Evolutionary conservation across 2,888 invertebrate species (phyloP).

Genomic region (Lamellibrachia columna): DNA sequence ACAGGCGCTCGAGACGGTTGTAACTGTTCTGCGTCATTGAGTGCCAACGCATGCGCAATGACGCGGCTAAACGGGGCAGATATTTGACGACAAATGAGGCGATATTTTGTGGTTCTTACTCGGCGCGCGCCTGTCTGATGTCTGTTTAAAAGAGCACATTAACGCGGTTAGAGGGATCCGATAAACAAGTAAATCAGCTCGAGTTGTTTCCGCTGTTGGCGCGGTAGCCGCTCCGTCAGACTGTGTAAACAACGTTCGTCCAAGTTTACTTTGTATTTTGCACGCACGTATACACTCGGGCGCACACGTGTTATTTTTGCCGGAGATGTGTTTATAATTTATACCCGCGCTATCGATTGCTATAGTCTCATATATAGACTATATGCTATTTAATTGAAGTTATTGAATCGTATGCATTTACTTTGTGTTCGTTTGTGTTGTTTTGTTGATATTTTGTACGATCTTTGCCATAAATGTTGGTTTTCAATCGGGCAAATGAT

Average conservation of each 20-base stretch:
- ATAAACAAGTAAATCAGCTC: not conserved
- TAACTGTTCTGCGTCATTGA: not conserved
- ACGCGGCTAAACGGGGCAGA: slow-evolving; percentile 10
- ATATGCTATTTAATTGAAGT: not conserved
- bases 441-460: no score
- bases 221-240: not conserved
- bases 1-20: not conserved
- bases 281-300: not conserved
- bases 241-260: not conserved
- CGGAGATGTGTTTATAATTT: not conserved
- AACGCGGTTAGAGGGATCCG: not conserved
- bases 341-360: not conserved
- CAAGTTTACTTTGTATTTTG: not conserved
- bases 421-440: no score
- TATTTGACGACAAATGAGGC: slow-evolving; percentile 5
- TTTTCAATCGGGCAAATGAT: not conserved
- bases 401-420: no score
- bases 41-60: slow-evolving; percentile 9
- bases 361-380: not conserved
- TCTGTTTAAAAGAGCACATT: slow-evolving; percentile 2
- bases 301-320: not conserved
- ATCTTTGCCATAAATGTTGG: not conserved
- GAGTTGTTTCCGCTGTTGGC: not conserved
- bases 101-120: not conserved
- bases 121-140: not conserved